These are phyloP conservation scores for Sebastes taczanowskii DNA, from an alignment of 2,797 vertebrate species.

Conservation along the genomic window DNA sequence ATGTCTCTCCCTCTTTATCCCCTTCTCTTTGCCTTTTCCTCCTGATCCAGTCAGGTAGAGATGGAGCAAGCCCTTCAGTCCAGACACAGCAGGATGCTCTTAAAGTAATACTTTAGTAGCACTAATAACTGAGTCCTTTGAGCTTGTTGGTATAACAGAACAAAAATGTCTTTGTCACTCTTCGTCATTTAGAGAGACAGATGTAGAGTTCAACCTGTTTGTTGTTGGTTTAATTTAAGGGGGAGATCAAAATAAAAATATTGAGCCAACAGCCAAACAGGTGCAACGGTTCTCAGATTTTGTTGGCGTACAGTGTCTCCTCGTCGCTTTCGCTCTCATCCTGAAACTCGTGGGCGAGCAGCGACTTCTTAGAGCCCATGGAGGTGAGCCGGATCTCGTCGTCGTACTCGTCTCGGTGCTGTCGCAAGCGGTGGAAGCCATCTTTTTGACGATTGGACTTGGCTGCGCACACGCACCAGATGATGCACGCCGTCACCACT, in stretches of 20 bases:
- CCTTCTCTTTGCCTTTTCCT: not conserved
- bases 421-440: slow-evolving; percentile 95
- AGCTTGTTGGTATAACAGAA: slow-evolving; percentile 28
- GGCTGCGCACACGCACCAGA: slow-evolving; percentile 96
- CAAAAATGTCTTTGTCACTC: slow-evolving; percentile 26
- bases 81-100: slow-evolving; percentile 24
- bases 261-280: not conserved
- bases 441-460: slow-evolving; percentile 97
- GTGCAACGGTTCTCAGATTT: slow-evolving; percentile 84
- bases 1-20: not conserved
- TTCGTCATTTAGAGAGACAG: not conserved
- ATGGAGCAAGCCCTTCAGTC: slow-evolving; percentile 21
- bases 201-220: slow-evolving; percentile 19
- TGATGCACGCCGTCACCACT: slow-evolving; percentile 94
- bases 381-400: slow-evolving; percentile 95
- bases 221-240: slow-evolving; percentile 22
- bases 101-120: slow-evolving; percentile 22
- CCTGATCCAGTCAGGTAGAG: slow-evolving; percentile 36
- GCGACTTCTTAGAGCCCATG: slow-evolving; percentile 96
- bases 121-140: slow-evolving; percentile 20
- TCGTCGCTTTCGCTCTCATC: slow-evolving; percentile 99
- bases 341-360: slow-evolving; percentile 95
- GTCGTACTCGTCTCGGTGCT: slow-evolving; percentile 95
- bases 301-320: slow-evolving; percentile 96
- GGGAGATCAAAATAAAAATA: slow-evolving; percentile 32